Evolutionary conservation across 2,113 vertebrate species (phyloP).

Genomic region (Otus sunia): DNA sequence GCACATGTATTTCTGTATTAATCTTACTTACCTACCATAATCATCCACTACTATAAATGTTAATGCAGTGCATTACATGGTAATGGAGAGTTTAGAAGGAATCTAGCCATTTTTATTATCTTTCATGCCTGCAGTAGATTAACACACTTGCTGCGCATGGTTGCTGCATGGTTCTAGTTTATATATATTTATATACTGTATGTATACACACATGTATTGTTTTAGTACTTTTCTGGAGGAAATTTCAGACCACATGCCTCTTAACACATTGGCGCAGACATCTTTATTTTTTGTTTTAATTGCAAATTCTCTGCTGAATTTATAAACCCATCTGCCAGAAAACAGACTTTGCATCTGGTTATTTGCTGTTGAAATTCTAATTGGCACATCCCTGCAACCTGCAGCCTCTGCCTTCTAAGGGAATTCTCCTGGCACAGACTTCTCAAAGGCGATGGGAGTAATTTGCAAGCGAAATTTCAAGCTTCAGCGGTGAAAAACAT

Average conservation of each 20-base stretch:
- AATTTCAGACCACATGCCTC: not conserved
- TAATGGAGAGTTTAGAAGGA: not conserved
- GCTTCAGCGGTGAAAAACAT: not conserved
- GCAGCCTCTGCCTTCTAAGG: not conserved
- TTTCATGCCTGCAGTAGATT: not conserved
- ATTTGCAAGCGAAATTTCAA: not conserved
- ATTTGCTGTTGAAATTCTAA: not conserved
- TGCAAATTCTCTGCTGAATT: not conserved
- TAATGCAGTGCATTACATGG: not conserved
- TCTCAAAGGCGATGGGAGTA: not conserved
- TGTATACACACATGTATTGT: not conserved
- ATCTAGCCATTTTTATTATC: not conserved
- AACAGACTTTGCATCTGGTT: not conserved
- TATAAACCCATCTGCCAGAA: not conserved
- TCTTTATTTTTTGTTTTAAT: not conserved
- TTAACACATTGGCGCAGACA: not conserved
- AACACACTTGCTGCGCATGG: not conserved
- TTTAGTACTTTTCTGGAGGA: not conserved
- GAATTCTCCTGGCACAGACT: not conserved
- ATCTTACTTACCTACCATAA: not conserved
- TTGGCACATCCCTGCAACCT: not conserved
- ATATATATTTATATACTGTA: not conserved
- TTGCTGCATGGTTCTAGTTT: not conserved
- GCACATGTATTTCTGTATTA: not conserved
- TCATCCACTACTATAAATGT: not conserved